Conservation (phyloP, 2,888 invertebrate genomes). For the Ganaspis brasiliensis region DNA sequence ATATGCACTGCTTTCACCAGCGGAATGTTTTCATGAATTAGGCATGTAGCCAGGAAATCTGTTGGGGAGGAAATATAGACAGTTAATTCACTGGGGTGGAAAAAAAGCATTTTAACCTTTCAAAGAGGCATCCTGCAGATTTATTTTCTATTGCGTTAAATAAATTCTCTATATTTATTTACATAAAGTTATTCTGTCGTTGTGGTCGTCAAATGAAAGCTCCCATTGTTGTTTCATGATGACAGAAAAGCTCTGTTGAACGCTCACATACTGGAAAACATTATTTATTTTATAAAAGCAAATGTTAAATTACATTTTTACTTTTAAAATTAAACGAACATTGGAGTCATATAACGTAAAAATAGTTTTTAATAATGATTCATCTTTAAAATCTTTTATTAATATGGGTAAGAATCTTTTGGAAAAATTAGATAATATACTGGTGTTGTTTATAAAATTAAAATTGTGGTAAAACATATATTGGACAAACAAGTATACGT, state of each 20-base stretch:
- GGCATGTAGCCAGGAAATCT: conserved; percentile 28
- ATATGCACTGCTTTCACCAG: conserved; percentile 36
- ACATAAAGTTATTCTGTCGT: conserved; percentile 5
- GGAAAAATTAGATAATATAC: too few relatives aligned
- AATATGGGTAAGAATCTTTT: too few relatives aligned
- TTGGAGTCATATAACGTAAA: too few relatives aligned
- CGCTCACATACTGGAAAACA: neutral
- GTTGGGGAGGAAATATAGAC: conserved; percentile 18
- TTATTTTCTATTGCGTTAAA: conserved; percentile 14
- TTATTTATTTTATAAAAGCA: neutral
- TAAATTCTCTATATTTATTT: conserved; percentile 11
- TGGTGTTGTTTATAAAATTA: too few relatives aligned
- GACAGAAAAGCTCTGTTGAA: neutral
- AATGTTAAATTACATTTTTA: neutral
- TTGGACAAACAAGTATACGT: too few relatives aligned
- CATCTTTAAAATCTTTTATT: too few relatives aligned
- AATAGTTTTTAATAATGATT: too few relatives aligned
- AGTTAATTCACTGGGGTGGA: conserved; percentile 7
- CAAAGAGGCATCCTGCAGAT: neutral
- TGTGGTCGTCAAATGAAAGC: conserved; percentile 4
- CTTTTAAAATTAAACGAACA: neutral
- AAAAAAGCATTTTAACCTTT: conserved; percentile 5
- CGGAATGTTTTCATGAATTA: conserved; percentile 35
- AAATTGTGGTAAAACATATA: too few relatives aligned
- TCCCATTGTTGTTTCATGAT: neutral